Base-by-base conservation (phyloP, 2,888 invertebrate species). In the Tromatobia lineatoria region DNA sequence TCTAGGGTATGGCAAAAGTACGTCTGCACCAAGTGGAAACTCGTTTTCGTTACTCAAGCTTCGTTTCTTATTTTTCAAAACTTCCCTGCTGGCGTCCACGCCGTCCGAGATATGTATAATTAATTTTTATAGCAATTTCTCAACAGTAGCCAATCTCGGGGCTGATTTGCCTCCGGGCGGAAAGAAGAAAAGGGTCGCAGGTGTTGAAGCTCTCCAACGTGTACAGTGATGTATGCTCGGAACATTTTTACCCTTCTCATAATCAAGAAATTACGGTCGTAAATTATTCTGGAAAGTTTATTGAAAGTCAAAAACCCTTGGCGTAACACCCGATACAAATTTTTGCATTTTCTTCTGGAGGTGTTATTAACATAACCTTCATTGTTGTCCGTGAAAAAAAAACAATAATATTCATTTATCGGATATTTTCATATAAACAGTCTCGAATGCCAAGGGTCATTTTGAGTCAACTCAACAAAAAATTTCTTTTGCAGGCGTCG, bases 51-150 rank as follows among this genome's bases (percentile, higher is more conserved):
- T 76, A 66, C 29, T 75, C 64, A 25, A 45, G 25, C 34, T 52
- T 73, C 66, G 15, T 25, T 59, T 71, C 42, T 69, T 85, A 87
- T 80, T 84, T 81, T 50, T 38, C 79, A 18, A 29, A 45, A 50
- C 23, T n/a, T 67, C 66, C 15, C 66, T 45, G 10, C 67, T 50
- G 23, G 13, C 45, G 52, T 20, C 59, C 34, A 13, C 11, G 6
- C 29, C 38, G 50, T 34, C 69, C 64, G n/a, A 73, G 73, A 83
- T 83, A 73, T 45, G 83, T 76, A 83, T 83, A 83, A 83, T 83
- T 80, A 83, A 83, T 83, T 83, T 83, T 80, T 80, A 83, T 59
- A 80, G 76, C 76, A 73, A 83, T 80, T 80, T 79, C 80, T 80
- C 83, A 69, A 80, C 83, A 73, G 76, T 77, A 80, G 80, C 80